Evolutionary conservation across 2,113 vertebrate genomes (phyloP).

Genomic region (Muntiacus muntjak): DNA sequence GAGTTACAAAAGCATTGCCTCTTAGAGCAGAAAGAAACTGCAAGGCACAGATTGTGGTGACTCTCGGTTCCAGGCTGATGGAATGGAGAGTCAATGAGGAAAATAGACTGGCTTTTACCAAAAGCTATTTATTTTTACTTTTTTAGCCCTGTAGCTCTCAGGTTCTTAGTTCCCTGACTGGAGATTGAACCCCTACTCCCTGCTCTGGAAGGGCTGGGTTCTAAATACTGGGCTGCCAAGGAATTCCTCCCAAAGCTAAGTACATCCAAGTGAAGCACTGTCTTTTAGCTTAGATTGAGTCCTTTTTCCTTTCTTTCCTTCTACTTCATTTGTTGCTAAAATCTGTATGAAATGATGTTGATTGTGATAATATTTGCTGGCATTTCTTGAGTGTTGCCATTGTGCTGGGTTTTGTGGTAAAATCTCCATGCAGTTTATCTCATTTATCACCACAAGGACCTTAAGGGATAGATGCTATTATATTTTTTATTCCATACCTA

Average conservation of each 20-base stretch:
- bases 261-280: background rate
- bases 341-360: background rate
- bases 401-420: background rate
- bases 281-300: background rate
- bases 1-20: background rate
- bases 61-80: background rate
- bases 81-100: background rate
- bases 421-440: background rate
- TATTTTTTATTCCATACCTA: background rate
- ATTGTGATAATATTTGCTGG: background rate
- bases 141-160: background rate
- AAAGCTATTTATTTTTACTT: background rate
- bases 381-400: background rate
- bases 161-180: background rate
- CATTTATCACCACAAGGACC: background rate
- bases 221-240: background rate
- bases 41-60: background rate
- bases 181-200: background rate
- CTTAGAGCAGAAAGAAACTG: background rate
- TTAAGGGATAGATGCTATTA: background rate
- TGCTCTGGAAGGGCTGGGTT: background rate
- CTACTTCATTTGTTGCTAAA: background rate
- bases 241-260: background rate
- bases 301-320: background rate
- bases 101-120: background rate